Evolutionary conservation across 1,140 invertebrate species (phyloP).

Genomic region (Phthorimaea operculella): DNA sequence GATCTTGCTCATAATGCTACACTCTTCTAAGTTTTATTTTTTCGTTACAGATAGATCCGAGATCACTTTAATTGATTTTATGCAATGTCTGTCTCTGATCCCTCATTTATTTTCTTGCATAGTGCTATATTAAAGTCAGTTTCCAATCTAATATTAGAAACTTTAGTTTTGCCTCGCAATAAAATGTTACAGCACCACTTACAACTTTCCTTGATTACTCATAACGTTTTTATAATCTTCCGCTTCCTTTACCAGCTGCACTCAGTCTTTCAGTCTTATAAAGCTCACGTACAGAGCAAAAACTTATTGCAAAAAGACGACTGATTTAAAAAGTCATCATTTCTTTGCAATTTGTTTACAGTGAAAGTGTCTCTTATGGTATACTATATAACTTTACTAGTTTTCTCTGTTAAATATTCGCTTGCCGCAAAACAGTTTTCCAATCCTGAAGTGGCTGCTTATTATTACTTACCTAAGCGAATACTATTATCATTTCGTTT

Average conservation of each 20-base stretch:
- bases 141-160: no score
- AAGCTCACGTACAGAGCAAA: conserved; percentile 1
- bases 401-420: conserved; percentile 2
- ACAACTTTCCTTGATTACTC: conserved; percentile 2
- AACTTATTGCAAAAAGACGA: neutral
- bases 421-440: conserved; percentile 1
- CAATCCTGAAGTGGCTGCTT: neutral
- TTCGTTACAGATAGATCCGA: no score
- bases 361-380: conserved; percentile 1
- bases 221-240: neutral
- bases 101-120: no score
- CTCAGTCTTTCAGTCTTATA: neutral
- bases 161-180: neutral
- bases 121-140: no score
- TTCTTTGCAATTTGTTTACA: neutral
- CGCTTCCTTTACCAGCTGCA: neutral
- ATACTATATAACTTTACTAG: neutral
- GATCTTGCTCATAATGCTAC: no score
- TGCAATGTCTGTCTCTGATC: no score
- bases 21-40: no score
- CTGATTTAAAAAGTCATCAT: neutral
- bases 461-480: neutral
- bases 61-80: no score
- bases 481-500: neutral
- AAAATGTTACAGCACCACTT: neutral